phyloP scores from a whole-genome alignment of 1,140 invertebrate species.

The Calliphora vicina region DNA sequence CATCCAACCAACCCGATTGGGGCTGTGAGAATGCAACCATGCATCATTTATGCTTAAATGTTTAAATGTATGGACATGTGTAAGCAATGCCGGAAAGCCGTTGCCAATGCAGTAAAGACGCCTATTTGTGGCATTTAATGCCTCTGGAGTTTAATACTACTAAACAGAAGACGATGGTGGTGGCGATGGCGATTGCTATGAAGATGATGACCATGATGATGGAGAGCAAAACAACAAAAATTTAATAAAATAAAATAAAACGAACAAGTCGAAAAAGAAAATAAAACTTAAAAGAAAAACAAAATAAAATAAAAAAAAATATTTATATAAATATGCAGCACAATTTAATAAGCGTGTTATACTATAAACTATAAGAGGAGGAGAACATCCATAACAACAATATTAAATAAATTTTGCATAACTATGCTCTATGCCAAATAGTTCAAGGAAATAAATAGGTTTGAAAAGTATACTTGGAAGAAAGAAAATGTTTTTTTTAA shows the following conservation, averaged over 20 bases:
- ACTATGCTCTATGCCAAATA: no score
- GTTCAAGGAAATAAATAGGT: no score
- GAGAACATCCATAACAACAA: background rate
- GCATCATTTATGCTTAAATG: constrained; percentile 16
- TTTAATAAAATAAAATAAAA: no score
- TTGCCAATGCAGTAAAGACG: constrained; percentile 15
- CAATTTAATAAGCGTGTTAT: constrained; percentile 13
- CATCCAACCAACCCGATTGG: background rate
- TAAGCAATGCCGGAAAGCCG: constrained; percentile 15
- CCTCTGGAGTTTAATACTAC: constrained; percentile 7
- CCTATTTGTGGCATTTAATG: constrained; percentile 16
- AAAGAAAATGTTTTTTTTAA: no score
- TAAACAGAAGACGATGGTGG: background rate
- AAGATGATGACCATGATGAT: background rate
- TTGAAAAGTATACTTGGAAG: no score
- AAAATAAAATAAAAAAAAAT: background rate
- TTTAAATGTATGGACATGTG: constrained; percentile 5
- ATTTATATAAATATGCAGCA: background rate
- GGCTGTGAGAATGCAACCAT: background rate
- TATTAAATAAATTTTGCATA: background rate
- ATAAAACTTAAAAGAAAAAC: no score
- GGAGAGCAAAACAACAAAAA: background rate
- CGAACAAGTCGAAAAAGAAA: background rate
- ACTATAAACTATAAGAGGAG: background rate
- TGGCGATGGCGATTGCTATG: background rate